Base-by-base conservation (phyloP, 1,140 invertebrate genomes). In the Lanistes nyassanus region DNA sequence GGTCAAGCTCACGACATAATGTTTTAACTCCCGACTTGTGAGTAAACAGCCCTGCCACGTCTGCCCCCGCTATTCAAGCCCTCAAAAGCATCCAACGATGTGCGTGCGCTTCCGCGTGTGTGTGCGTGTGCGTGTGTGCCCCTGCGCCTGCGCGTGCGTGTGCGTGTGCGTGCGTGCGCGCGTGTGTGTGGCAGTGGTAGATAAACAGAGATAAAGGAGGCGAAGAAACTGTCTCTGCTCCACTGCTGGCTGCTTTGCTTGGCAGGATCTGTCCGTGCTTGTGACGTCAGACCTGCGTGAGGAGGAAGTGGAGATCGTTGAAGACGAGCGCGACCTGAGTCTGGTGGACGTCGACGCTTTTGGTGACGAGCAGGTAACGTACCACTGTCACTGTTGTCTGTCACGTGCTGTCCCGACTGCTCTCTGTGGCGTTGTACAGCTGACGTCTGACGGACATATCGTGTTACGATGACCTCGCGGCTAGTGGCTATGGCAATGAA, bases 181-280 rank as follows among this genome's bases (percentile, higher is more conserved):
- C 21, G 21, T 64, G 21, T 26, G 21, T 31, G 31, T 29, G 21
- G 13, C 11, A 29, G 21, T 11, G 21, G 31, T 11, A 31, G 31
- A 13, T 13, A 21, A 26, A 13, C 13, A 64, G 60, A 64, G 60
- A 64, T 11, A 26, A 26, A 13, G 31, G 29, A 29, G 21, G 60
- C 11, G 29, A 13, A 16, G 60, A 19, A 26, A 11, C 11, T 64
- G 31, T 64, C 21, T 11, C 31, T 58, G 23, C 31, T n/a, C n/a
- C n/a, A n/a, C n/a, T n/a, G n/a, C n/a, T n/a, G n/a, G n/a, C n/a
- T n/a, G n/a, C n/a, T n/a, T n/a, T 56, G 34, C 60, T 9, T 77
- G 75, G 39, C 74, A 88, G 86, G 79, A 85, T 76, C 67, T 88
- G 29, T 85, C 85, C 29, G 70, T 88, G 6, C 76, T 83, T 1